Percentiles rank a stretch among this genome's conserved stretches.
Evolutionary conservation across 2,888 invertebrate species (phyloP).

Genomic region (Euspilapteryx auroguttella): DNA sequence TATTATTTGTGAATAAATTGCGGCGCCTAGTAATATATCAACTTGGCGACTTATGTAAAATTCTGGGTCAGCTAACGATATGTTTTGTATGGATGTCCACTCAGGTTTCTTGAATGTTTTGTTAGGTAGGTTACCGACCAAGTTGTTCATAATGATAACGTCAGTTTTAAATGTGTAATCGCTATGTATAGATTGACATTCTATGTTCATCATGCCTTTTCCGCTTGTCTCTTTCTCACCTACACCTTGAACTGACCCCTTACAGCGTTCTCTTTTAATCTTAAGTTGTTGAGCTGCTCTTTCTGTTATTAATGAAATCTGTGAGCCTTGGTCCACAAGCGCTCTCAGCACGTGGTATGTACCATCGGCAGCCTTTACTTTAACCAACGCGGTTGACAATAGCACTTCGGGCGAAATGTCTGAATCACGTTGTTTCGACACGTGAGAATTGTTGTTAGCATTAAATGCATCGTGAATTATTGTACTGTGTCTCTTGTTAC

Average conservation of each 20-base stretch:
- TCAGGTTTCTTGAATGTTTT: not conserved
- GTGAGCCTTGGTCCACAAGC: not conserved
- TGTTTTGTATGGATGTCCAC: not conserved
- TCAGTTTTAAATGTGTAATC: not conserved
- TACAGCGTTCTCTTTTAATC: not conserved
- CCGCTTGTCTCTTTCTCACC: not conserved
- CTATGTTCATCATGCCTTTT: not conserved
- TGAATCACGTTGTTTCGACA: not conserved
- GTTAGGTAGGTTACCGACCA: not conserved
- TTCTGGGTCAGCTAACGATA: not conserved
- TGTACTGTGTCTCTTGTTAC: conserved; percentile 5
- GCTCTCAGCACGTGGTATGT: not conserved
- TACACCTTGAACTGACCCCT: not conserved
- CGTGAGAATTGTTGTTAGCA: not conserved
- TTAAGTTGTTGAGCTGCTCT: not conserved
- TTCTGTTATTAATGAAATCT: not conserved
- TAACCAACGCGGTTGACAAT: not conserved
- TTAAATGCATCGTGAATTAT: conserved; percentile 7
- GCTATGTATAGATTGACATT: not conserved
- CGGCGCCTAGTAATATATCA: not conserved
- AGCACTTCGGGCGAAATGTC: not conserved
- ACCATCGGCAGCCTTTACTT: not conserved
- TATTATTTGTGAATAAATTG: not conserved
- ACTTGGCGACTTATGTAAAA: not conserved
- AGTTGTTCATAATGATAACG: not conserved